These are phyloP conservation scores for Zaprionus lachaisei DNA, from an alignment of 1,140 invertebrate species.

Conservation along the genomic window DNA sequence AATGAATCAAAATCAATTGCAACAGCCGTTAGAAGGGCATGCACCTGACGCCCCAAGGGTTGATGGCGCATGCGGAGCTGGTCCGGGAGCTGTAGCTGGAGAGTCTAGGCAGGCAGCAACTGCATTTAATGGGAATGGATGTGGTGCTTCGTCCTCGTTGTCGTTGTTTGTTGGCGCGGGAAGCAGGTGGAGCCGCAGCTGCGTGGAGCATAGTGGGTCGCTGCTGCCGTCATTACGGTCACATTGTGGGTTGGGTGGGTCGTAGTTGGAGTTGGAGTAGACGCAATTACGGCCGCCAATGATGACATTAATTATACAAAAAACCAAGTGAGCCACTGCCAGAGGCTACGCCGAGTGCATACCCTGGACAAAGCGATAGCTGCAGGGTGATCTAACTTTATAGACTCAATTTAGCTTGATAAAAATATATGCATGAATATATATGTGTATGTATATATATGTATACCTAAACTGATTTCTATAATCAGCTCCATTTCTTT, in stretches of 20 bases:
- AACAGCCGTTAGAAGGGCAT: constrained; percentile 35
- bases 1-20: constrained; percentile 77
- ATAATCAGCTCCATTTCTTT: no score
- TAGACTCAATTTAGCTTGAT: neutral
- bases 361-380: neutral
- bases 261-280: constrained; percentile 40
- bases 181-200: neutral
- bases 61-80: no score
- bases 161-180: neutral
- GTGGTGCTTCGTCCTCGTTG: neutral
- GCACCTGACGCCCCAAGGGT: constrained; percentile 38
- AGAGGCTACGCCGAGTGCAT: constrained; percentile 2
- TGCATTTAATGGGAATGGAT: constrained; percentile 10
- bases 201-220: neutral
- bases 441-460: no score
- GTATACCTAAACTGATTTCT: no score
- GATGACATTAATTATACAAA: constrained; percentile 76
- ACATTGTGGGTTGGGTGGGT: constrained; percentile 59
- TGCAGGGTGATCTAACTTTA: neutral
- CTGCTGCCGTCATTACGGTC: constrained; percentile 71
- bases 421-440: neutral
- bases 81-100: no score
- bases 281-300: constrained; percentile 70
- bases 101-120: neutral
- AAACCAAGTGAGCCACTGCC: neutral